Conservation (phyloP, 2,113 vertebrate genomes). For the mouse (Mus musculus) region DNA sequence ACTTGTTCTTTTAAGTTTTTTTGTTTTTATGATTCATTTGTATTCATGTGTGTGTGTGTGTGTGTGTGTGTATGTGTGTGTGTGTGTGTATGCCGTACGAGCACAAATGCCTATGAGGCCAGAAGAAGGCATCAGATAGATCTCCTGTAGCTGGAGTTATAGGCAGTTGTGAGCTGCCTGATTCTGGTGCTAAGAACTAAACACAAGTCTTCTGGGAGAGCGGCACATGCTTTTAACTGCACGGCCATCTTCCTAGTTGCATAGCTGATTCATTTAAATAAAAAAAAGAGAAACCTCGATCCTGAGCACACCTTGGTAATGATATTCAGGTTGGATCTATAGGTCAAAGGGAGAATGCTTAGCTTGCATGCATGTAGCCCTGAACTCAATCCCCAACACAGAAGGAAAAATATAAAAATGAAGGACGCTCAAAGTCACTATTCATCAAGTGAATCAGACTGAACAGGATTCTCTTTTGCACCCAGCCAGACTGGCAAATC, state of each 20-base stretch:
- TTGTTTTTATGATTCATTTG: background rate
- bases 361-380: background rate
- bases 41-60: background rate
- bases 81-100: background rate
- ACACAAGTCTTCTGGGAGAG: background rate
- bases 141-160: background rate
- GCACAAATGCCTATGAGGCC: background rate
- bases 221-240: background rate
- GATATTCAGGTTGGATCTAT: background rate
- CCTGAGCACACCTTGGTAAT: background rate
- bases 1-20: background rate
- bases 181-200: background rate
- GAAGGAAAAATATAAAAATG: background rate
- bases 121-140: background rate
- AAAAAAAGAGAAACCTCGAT: background rate
- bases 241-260: too few species aligned
- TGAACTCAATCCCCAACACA: background rate
- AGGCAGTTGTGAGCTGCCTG: background rate
- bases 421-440: background rate
- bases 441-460: background rate
- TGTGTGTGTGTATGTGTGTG: background rate
- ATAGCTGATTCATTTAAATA: background rate
- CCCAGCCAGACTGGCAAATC: background rate
- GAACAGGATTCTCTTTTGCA: background rate
- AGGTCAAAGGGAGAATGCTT: background rate